phyloP scores from a whole-genome alignment of 2,113 vertebrate genomes.

The Odontesthes bonariensis region DNA sequence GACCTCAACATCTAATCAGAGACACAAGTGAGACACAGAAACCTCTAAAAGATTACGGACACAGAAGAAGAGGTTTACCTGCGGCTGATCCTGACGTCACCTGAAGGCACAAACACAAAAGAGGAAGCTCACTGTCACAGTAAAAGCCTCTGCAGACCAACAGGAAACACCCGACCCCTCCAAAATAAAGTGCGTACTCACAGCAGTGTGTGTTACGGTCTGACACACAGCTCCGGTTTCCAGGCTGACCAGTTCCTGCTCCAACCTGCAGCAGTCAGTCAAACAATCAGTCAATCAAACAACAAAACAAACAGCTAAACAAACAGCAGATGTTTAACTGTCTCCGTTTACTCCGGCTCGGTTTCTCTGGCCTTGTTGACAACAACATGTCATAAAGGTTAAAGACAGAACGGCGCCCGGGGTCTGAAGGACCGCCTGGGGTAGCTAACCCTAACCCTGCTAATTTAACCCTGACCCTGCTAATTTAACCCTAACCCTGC shows the following conservation, averaged over 20 bases:
- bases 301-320: too few relatives aligned
- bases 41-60: not conserved
- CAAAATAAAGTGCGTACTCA: constrained; percentile 27
- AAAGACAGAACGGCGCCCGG: too few relatives aligned
- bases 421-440: too few relatives aligned
- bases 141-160: constrained; percentile 5
- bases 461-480: too few relatives aligned
- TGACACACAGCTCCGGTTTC: constrained; percentile 75
- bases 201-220: constrained; percentile 28
- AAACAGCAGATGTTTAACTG: too few relatives aligned
- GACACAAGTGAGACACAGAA: constrained; percentile 17
- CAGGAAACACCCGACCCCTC: constrained; percentile 3
- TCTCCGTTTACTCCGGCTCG: too few relatives aligned
- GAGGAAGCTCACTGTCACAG: constrained; percentile 29
- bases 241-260: constrained; percentile 87
- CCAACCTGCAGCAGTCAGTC: constrained; percentile 80
- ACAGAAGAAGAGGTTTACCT: constrained; percentile 62
- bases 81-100: constrained; percentile 45
- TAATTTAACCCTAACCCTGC: too few relatives aligned
- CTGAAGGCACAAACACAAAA: constrained; percentile 58
- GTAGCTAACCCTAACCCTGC: too few relatives aligned
- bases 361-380: too few relatives aligned
- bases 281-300: too few relatives aligned
- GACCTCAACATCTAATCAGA: constrained; percentile 73
- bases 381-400: too few relatives aligned